Base-by-base conservation (phyloP, 2,797 vertebrate genomes). In the Labroides dimidiatus region DNA sequence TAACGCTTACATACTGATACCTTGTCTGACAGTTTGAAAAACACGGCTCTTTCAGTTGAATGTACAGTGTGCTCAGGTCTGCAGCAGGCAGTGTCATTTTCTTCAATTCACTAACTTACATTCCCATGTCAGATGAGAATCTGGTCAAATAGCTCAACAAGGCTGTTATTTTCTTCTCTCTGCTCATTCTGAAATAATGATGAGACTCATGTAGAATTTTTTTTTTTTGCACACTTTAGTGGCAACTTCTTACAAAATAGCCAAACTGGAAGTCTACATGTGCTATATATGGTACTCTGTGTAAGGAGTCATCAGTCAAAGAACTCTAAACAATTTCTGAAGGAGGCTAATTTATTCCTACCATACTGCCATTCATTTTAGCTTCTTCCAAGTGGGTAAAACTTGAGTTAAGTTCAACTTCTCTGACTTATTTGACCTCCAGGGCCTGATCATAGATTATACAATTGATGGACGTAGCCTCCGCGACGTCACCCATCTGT, bases 61-160 rank as follows among this genome's bases (percentile, higher is more conserved):
- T 58, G 23, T 23, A 30, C 39, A 61, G 19, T 51, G 43, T 33
- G 30, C 41, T 54, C 13, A 42, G 47, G 50, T 64, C 54, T 66
- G 50, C 30, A 57, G 42, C 76, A 80, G 20, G 63, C 73, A 54
- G 49, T 39, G 47, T 36, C 0, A 11, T 52, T 73, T 70, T 37
- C 45, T 33, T 58, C n/a, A 43, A 43, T 24, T 56, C 33, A 4
- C 13, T 41, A 15, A 14, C 15, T 41, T 42, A 42, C 41, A 42
- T 15, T 42, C 41, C 30, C 30, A 33, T 4, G 30, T 33, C 7
- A 8, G 30, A 33, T 33, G 30, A 33, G 30, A 8, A 33, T 33
- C 30, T 33, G 30, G 30, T 33, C 30, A 6, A 33, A 33, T 7
- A 33, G 30, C 7, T 33, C 30, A 33, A 5, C 8, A 33, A 33